Evolutionary conservation across 2,888 invertebrate genomes (phyloP), one percentile per base, ranked within the genome.

Genomic region (Ophioninae sp.): DNA sequence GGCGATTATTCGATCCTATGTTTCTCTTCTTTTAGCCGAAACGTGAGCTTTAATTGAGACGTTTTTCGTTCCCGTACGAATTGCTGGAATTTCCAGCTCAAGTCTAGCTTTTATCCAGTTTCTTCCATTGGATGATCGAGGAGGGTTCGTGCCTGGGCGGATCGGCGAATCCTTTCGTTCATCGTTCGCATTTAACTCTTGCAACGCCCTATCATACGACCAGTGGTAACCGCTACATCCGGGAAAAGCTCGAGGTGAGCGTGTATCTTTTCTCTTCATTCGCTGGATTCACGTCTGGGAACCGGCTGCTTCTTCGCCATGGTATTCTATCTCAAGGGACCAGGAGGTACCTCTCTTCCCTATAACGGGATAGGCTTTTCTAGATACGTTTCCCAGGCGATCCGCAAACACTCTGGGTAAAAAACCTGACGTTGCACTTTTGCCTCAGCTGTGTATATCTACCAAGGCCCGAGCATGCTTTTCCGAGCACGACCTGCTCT

Each of bases 21-120:
- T 79, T 81, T 58, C 22, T 39, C 30, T 64, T 8, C 58, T 77
- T 73, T 58, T 58, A 59, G 80, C 83, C 82, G 77, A 81, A 85
- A 87, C 87, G 87, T 87, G 87, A 88, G 88, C 88, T 87, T 88
- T 87, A 89, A 90, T 90, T 89, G 89, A 89, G 89, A 89, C 85
- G 87, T 89, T 89, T 89, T 88, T 81, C 84, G 76, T 83, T 87
- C 80, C 69, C 74, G 69, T 74, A 59, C 84, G 72, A 51, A 51
- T 84, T 69, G 68, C 74, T 81, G 69, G 73, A 30, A 82, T 84
- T 69, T 67, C 23, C 68, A 56, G 64, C 44, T 20, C 63, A 51
- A 64, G 41, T 73, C 30, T 10, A 23, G 65, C 58, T 23, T 63
- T 69, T n/a, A 22, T 8, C n/a, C 30, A 30, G 2, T 30, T 30